phyloP scores from a whole-genome alignment of 2,113 vertebrate genomes.

The Pituophis catenifer region DNA sequence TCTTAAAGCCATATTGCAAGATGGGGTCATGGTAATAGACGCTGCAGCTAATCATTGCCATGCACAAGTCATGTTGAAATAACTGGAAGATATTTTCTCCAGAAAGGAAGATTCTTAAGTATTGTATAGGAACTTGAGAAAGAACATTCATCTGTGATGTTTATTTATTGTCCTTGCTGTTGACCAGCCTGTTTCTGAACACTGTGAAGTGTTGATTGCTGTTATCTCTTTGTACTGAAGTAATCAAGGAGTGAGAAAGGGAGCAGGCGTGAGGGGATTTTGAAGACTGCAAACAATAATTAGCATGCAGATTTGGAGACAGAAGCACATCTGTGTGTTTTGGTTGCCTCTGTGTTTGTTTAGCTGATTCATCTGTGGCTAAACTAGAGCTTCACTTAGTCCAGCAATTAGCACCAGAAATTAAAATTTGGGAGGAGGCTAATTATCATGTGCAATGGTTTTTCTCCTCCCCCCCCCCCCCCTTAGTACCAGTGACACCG shows the following conservation, averaged over 20 bases:
- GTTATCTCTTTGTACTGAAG: conserved; percentile 52
- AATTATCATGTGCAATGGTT: conserved; percentile 19
- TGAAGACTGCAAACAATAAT: conserved; percentile 52
- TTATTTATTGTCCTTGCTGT: not conserved
- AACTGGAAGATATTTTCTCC: not conserved
- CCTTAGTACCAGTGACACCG: conserved; percentile 20
- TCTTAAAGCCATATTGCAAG: not conserved
- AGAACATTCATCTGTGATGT: not conserved
- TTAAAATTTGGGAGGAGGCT: conserved; percentile 57
- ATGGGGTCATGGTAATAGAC: not conserved
- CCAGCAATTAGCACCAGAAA: conserved; percentile 64
- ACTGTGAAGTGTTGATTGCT: conserved; percentile 33
- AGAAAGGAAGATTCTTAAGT: not conserved
- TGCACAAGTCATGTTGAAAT: not conserved
- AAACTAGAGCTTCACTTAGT: conserved; percentile 53
- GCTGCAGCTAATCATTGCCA: not conserved
- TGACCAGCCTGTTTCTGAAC: conserved; percentile 2
- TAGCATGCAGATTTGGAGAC: conserved; percentile 72
- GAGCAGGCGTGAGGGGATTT: not conserved
- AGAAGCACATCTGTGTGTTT: conserved; percentile 53
- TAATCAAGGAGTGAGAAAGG: conserved; percentile 21
- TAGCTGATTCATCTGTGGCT: conserved; percentile 57
- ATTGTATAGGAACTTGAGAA: not conserved
- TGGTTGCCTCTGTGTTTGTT: conserved; percentile 62
- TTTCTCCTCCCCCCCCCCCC: conserved; percentile 10